These are phyloP conservation scores for Polyergus mexicanus DNA, from an alignment of 1,140 invertebrate genomes.

Conservation along the genomic window DNA sequence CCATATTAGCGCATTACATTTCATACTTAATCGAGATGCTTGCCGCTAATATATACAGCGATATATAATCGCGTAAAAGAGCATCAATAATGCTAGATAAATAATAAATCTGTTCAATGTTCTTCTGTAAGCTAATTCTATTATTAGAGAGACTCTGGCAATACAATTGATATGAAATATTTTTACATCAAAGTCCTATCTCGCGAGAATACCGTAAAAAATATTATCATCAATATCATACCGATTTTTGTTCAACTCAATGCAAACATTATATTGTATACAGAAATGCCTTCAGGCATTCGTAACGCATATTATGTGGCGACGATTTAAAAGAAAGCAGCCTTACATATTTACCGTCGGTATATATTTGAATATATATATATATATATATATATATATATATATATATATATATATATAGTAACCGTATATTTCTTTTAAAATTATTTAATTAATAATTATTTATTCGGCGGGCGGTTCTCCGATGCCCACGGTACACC, in stretches of 20 bases:
- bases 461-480: too few relatives aligned
- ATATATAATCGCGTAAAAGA: conserved; percentile 24
- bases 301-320: neutral
- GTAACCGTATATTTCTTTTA: too few relatives aligned
- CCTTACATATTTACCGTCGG: neutral
- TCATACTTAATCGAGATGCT: conserved; percentile 25
- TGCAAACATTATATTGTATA: conserved; percentile 15
- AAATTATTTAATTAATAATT: too few relatives aligned
- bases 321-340: conserved; percentile 25
- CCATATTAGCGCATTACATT: conserved; percentile 19
- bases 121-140: neutral
- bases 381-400: too few relatives aligned
- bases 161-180: neutral
- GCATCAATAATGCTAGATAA: neutral
- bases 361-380: conserved; percentile 24
- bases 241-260: conserved; percentile 1
- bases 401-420: too few relatives aligned
- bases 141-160: neutral
- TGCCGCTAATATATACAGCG: neutral
- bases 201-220: neutral
- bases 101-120: conserved; percentile 1
- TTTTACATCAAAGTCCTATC: neutral
- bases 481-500: too few relatives aligned
- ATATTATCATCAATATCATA: neutral
- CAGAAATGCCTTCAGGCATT: neutral